phyloP scores from a whole-genome alignment of 1,140 invertebrate species.

The Pachyrhynchus sulphureomaculatus region DNA sequence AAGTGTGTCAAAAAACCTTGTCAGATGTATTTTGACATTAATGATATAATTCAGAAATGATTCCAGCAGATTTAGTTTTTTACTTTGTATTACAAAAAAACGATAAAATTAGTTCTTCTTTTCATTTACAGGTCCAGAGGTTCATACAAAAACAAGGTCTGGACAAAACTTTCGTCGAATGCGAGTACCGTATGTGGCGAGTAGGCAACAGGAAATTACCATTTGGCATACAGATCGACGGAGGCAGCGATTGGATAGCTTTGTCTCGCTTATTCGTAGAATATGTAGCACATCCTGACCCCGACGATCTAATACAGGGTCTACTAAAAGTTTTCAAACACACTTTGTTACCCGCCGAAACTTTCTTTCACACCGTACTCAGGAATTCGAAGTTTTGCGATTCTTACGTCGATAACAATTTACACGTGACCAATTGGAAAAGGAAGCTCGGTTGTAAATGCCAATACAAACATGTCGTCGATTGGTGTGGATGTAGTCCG shows the following conservation, averaged over 20 bases:
- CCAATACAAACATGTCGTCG: conserved; percentile 96
- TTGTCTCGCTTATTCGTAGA: conserved; percentile 85
- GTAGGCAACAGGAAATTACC: conserved; percentile 65
- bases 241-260: conserved; percentile 97
- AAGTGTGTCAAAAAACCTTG: no score
- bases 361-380: conserved; percentile 95
- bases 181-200: conserved; percentile 97
- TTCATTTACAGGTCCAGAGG: conserved; percentile 64
- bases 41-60: no score
- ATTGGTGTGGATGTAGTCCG: conserved; percentile 99
- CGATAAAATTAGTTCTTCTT: no score
- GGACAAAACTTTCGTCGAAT: conserved; percentile 96
- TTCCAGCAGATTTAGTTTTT: no score
- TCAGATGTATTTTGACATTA: no score
- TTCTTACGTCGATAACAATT: conserved; percentile 93
- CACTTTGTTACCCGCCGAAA: conserved; percentile 91
- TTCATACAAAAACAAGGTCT: conserved; percentile 97
- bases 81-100: no score
- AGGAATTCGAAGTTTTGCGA: conserved; percentile 91
- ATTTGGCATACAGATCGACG: conserved; percentile 65
- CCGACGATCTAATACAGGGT: conserved; percentile 71
- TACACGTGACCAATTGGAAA: conserved; percentile 98
- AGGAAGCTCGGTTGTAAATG: conserved; percentile 96
- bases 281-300: conserved; percentile 67
- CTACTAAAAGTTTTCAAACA: conserved; percentile 81